A percentile compares a stretch with the other conserved stretches of the same genome.
Conservation (phyloP, 2,797 vertebrate species). For the Danio choprae region DNA sequence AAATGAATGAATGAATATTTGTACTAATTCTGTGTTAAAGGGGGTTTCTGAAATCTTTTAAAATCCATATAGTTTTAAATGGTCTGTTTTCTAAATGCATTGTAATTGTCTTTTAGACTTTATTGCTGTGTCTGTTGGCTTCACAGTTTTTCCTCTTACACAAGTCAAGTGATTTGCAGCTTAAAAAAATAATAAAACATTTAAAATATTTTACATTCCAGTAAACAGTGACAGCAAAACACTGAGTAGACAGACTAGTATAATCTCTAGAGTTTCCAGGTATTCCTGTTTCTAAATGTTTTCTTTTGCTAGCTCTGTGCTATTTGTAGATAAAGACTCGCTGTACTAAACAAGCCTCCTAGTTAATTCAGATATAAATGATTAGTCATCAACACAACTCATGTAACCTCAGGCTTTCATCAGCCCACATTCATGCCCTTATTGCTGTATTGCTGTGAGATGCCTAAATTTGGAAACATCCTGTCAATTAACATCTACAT, state of each 20-base stretch:
- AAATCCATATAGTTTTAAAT: no score
- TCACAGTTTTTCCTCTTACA: background rate
- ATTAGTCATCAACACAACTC: slow-evolving; percentile 37
- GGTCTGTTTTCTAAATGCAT: no score
- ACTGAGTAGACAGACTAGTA: background rate
- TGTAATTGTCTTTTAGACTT: no score
- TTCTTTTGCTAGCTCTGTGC: background rate
- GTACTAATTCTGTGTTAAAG: no score
- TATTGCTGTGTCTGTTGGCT: no score
- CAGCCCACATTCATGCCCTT: slow-evolving; percentile 42
- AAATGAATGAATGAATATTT: no score
- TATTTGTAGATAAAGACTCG: background rate
- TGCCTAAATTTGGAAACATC: slow-evolving; percentile 31
- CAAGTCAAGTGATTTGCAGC: background rate
- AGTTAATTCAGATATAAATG: slow-evolving; percentile 36
- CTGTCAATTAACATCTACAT: background rate
- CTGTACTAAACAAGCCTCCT: slow-evolving; percentile 9
- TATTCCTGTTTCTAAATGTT: background rate
- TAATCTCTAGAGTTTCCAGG: background rate
- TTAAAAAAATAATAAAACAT: background rate
- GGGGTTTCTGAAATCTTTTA: no score
- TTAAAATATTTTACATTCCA: background rate
- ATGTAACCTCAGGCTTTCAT: slow-evolving; percentile 40
- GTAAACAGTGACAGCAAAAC: background rate
- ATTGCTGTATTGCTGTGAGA: background rate